phyloP scores from a whole-genome alignment of 2,113 vertebrate species.

The Barbus barbus region DNA sequence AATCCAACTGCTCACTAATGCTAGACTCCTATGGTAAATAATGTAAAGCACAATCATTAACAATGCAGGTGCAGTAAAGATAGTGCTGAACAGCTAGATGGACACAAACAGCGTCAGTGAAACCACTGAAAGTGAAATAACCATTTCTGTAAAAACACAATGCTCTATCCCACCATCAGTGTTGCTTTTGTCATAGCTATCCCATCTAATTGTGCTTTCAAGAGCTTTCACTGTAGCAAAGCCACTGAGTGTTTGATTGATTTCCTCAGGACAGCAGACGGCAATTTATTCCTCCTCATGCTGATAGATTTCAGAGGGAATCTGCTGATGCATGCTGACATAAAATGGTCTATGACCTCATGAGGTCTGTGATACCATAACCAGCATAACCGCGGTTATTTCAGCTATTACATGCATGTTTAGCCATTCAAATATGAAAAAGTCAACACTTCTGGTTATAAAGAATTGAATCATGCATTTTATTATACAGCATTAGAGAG shows the following conservation, averaged over 20 bases:
- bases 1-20: slow-evolving; percentile 77
- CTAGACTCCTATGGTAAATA: slow-evolving; percentile 67
- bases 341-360: slow-evolving; percentile 27
- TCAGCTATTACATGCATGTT: background rate
- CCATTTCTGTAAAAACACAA: background rate
- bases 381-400: background rate
- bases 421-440: background rate
- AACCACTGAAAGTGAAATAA: slow-evolving; percentile 1
- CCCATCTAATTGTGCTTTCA: slow-evolving; percentile 5
- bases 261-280: slow-evolving; percentile 35
- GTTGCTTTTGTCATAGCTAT: slow-evolving; percentile 22
- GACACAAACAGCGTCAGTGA: background rate
- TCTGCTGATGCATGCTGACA: slow-evolving; percentile 34
- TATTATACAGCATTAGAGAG: background rate
- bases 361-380: background rate
- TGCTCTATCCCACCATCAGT: background rate
- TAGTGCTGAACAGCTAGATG: background rate
- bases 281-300: slow-evolving; percentile 18
- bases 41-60: slow-evolving; percentile 41
- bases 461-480: background rate
- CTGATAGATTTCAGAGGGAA: slow-evolving; percentile 28
- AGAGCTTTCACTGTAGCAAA: background rate
- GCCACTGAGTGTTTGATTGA: slow-evolving; percentile 19
- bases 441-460: no score
- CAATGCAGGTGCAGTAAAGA: slow-evolving; percentile 29